A percentile compares a stretch with the other conserved stretches of the same genome.
These are phyloP conservation scores for Rotaria socialis DNA, from an alignment of 2,888 invertebrate species.

Conservation along the genomic window DNA sequence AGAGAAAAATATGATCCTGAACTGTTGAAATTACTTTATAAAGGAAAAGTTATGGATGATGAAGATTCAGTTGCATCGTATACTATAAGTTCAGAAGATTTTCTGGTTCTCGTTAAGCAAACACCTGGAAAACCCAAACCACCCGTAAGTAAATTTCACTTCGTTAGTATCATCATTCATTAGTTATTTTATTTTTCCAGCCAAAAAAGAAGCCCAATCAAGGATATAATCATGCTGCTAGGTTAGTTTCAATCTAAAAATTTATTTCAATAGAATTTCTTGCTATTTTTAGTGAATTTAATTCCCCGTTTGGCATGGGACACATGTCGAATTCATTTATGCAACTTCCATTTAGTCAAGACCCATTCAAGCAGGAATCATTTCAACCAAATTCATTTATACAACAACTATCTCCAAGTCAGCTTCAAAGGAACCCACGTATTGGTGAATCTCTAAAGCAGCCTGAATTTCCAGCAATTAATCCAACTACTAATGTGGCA, in stretches of 20 bases:
- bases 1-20: slow-evolving; percentile 2
- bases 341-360: not conserved
- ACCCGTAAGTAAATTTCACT: not conserved
- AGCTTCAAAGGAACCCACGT: not conserved
- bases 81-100: not conserved
- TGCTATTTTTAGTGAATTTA: not conserved
- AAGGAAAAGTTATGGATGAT: not conserved
- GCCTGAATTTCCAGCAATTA: not conserved
- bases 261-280: no score
- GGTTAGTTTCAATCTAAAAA: not conserved
- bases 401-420: not conserved
- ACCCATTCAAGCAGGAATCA: not conserved
- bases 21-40: not conserved
- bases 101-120: slow-evolving; percentile 29
- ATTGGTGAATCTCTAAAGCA: not conserved
- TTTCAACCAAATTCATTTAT: not conserved
- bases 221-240: not conserved
- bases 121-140: not conserved
- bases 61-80: not conserved
- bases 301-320: not conserved
- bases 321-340: not conserved
- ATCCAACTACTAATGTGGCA: not conserved
- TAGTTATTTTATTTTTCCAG: not conserved
- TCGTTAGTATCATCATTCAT: no score
- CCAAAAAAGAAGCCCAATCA: not conserved